Conservation (phyloP, 2,888 invertebrate genomes). For the Macaria liturata region DNA sequence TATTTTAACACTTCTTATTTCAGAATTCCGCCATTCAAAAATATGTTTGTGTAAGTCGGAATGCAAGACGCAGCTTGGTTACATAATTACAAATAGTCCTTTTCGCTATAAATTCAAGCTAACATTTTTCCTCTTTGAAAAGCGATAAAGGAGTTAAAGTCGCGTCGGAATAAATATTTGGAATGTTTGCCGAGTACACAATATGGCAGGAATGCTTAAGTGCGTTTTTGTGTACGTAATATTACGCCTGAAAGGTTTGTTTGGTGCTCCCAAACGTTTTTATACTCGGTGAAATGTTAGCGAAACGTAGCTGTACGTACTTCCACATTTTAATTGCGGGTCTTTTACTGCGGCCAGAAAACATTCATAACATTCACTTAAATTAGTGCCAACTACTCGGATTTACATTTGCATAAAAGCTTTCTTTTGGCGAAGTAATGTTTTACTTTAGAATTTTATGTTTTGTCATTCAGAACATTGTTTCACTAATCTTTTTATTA, state of each 20-base stretch:
- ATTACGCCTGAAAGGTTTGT: slow-evolving; percentile 47
- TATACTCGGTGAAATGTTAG: slow-evolving; percentile 44
- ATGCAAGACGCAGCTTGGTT: too few species aligned
- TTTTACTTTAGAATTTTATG: too few species aligned
- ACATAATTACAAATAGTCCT: slow-evolving; percentile 2
- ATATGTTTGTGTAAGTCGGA: too few species aligned
- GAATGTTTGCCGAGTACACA: slow-evolving; percentile 34
- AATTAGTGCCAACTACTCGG: not conserved
- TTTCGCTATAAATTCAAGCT: slow-evolving; percentile 8
- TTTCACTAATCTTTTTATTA: too few species aligned
- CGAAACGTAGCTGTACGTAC: slow-evolving; percentile 25
- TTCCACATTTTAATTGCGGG: slow-evolving; percentile 29
- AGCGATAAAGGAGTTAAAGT: slow-evolving; percentile 32
- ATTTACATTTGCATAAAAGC: too few species aligned
- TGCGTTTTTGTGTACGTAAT: slow-evolving; percentile 47
- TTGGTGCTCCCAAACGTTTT: slow-evolving; percentile 45
- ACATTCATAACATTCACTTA: slow-evolving; percentile 4
- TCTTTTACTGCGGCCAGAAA: slow-evolving; percentile 10
- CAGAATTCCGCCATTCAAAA: too few species aligned
- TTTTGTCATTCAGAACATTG: too few species aligned
- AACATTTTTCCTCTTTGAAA: slow-evolving; percentile 25
- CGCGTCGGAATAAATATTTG: slow-evolving; percentile 34
- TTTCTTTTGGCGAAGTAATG: too few species aligned
- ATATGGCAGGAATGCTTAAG: slow-evolving; percentile 37
- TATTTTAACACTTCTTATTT: too few species aligned